Conservation (phyloP, 2,888 invertebrate genomes). For the Dermolepida albohirtum region DNA sequence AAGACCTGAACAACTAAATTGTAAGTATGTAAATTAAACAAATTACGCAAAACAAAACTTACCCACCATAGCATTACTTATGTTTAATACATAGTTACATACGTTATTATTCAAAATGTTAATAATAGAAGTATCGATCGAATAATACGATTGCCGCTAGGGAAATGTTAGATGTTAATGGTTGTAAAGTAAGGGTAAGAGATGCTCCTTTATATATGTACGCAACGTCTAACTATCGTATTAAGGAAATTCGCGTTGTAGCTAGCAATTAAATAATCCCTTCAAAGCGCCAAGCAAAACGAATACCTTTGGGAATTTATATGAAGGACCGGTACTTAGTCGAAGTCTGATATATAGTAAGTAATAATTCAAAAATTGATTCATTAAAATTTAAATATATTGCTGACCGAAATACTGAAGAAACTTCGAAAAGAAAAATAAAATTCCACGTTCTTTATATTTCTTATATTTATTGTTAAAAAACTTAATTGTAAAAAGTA, state of each 20-base stretch:
- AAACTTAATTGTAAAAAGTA: too few species aligned
- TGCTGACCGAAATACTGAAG: neutral
- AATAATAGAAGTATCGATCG: conserved; percentile 51
- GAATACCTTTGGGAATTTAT: conserved; percentile 63
- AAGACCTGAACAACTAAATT: neutral
- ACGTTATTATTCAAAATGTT: conserved; percentile 28
- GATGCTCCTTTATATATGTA: conserved; percentile 61
- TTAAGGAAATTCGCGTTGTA: conserved; percentile 63
- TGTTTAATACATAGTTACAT: neutral
- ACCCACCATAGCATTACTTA: neutral
- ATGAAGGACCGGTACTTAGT: conserved; percentile 12
- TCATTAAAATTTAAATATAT: neutral
- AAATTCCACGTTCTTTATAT: too few species aligned
- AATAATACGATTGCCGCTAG: conserved; percentile 53
- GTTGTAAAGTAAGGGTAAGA: conserved; percentile 64
- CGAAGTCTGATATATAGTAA: too few species aligned
- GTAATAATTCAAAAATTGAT: conserved; percentile 6
- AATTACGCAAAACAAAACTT: neutral
- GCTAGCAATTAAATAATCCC: conserved; percentile 66
- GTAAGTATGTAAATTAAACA: neutral
- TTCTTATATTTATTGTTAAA: too few species aligned
- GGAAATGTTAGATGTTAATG: conserved; percentile 65
- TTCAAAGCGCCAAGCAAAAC: conserved; percentile 65
- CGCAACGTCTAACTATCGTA: conserved; percentile 63
- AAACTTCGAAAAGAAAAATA: neutral